Percentiles rank a stretch among this genome's conserved stretches.
Evolutionary conservation across 2,113 vertebrate genomes (phyloP).

Genomic region (Asarcornis scutulata): DNA sequence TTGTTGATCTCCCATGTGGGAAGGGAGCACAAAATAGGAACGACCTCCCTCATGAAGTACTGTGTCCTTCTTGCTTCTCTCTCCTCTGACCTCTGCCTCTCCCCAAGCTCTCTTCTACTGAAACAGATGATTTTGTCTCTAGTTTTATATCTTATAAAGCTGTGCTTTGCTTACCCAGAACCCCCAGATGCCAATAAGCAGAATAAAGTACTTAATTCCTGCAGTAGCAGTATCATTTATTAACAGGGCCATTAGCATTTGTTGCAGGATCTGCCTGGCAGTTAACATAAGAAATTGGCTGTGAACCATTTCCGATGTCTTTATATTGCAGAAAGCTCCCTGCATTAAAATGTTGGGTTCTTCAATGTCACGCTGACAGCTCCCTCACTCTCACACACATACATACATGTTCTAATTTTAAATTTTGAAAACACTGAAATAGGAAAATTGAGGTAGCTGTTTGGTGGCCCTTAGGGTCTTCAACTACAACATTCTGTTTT

Average conservation of each 20-base stretch:
- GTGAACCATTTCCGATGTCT: neutral
- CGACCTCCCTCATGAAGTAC: neutral
- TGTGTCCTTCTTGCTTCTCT: neutral
- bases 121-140: neutral
- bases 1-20: neutral
- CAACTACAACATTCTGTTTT: slow-evolving; percentile 1
- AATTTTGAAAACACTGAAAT: neutral
- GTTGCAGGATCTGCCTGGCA: neutral
- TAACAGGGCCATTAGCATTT: neutral
- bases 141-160: neutral
- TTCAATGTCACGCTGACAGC: neutral
- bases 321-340: neutral
- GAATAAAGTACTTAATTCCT: neutral
- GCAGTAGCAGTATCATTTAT: neutral
- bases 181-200: neutral
- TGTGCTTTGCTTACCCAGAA: neutral
- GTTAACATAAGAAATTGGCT: neutral
- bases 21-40: neutral
- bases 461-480: neutral
- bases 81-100: neutral
- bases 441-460: slow-evolving; percentile 11
- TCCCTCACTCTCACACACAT: neutral
- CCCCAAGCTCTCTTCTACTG: neutral
- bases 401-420: neutral
- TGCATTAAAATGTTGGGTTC: neutral